These are phyloP conservation scores for Epinephelus awoara DNA, from an alignment of 2,797 vertebrate species.

Conservation along the genomic window DNA sequence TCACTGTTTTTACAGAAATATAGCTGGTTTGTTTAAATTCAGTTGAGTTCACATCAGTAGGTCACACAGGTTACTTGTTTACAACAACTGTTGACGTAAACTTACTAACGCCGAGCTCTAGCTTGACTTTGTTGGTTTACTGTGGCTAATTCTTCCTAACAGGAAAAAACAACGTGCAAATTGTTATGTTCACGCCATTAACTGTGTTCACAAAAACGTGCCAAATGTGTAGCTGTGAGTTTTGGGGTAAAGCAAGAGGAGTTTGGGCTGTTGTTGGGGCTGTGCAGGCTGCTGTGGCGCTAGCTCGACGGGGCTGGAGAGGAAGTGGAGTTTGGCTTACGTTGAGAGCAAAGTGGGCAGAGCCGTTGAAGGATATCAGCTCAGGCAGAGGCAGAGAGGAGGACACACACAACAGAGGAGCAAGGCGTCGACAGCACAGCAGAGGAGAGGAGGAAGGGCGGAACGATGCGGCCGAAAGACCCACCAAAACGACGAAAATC, in stretches of 20 bases:
- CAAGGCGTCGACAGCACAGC: conserved; percentile 11
- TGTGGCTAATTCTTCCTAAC: too few relatives aligned
- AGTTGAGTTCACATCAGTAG: too few relatives aligned
- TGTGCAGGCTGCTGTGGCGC: conserved; percentile 4
- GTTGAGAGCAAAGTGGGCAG: conserved; percentile 83
- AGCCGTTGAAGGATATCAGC: conserved; percentile 80
- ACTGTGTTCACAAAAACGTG: not conserved
- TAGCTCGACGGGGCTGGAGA: conserved; percentile 64
- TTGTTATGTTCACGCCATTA: not conserved
- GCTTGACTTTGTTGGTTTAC: not conserved
- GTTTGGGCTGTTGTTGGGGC: not conserved
- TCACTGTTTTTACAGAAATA: not conserved
- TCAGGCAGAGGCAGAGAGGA: conserved; percentile 73
- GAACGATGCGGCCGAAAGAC: conserved; percentile 45
- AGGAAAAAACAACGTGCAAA: not conserved
- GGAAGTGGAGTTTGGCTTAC: conserved; percentile 80
- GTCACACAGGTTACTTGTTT: not conserved
- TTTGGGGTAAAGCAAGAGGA: not conserved
- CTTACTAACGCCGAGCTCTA: not conserved
- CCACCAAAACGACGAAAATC: conserved; percentile 65
- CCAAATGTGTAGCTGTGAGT: not conserved
- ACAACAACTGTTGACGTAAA: not conserved
- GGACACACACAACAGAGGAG: conserved; percentile 73
- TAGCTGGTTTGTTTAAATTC: not conserved
- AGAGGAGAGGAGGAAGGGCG: conserved; percentile 26